Base-by-base conservation (phyloP, 30 jellyfish, hydroid and myxozoan genomes). In the Aurelia coerulea region DNA sequence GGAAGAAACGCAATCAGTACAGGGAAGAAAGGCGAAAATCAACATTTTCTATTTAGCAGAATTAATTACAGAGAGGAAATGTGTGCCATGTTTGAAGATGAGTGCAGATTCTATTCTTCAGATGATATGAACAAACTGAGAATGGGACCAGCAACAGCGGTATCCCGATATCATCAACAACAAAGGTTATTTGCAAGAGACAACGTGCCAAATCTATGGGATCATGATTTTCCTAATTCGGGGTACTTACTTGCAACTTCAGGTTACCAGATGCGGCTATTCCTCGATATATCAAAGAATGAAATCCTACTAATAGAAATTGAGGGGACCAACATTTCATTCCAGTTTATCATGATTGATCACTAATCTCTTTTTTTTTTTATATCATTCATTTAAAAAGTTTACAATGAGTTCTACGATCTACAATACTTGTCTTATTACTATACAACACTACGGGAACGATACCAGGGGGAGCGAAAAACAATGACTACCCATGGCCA, bases 251-350 rank as follows among this genome's bases (percentile, higher is more conserved):
- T 65, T 11, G 35, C 42, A 10, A 19, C 76, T 32, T 65, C 76
- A 10, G 76, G 76, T 65, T 65, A 65, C 46, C 65, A 53, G 65
- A 65, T 65, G 76, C 76, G n/a, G n/a, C n/a, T n/a, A n/a, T n/a
- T n/a, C n/a, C n/a, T n/a, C n/a, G n/a, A n/a, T n/a, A n/a, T n/a
- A n/a, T n/a, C n/a, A n/a, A n/a, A n/a, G n/a, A n/a, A n/a, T n/a
- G n/a, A n/a, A n/a, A n/a, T n/a, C n/a, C n/a, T n/a, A n/a, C n/a
- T n/a, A n/a, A n/a, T n/a, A n/a, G n/a, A n/a, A n/a, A n/a, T n/a
- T n/a, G n/a, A n/a, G n/a, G n/a, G n/a, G n/a, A n/a, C n/a, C n/a
- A n/a, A n/a, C n/a, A n/a, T n/a, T n/a, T n/a, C n/a, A n/a, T n/a
- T n/a, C n/a, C n/a, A n/a, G n/a, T n/a, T n/a, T n/a, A n/a, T n/a